These are phyloP conservation scores for Ooceraea biroi DNA, from an alignment of 1,140 invertebrate genomes.

Conservation along the genomic window DNA sequence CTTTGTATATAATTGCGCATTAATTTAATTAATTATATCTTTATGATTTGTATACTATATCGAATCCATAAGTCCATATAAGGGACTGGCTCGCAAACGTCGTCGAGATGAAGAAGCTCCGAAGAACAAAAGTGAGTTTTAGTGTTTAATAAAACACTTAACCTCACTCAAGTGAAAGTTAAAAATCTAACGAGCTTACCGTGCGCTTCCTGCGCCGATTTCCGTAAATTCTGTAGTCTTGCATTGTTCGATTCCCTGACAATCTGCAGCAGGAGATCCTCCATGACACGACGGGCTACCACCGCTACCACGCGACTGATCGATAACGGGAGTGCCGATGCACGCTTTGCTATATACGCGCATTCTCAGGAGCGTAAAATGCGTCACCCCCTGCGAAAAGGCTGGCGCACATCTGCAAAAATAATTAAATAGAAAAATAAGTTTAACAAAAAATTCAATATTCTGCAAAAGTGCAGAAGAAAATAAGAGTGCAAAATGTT, in stretches of 20 bases:
- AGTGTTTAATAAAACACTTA: too few species aligned
- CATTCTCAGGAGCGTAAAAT: conserved; percentile 64
- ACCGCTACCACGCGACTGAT: conserved; percentile 82
- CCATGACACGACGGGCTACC: conserved; percentile 88
- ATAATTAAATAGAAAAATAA: background rate
- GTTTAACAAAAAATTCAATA: background rate
- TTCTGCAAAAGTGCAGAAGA: background rate
- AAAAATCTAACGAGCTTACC: conserved; percentile 86
- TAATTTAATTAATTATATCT: too few species aligned
- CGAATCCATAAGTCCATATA: too few species aligned
- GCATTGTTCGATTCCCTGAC: conserved; percentile 92
- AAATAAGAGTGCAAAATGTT: background rate
- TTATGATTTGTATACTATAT: too few species aligned
- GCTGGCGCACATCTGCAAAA: background rate
- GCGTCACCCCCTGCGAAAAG: background rate
- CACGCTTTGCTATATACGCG: conserved; percentile 62
- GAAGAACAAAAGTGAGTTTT: background rate
- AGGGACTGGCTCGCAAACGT: too few species aligned
- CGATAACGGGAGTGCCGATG: conserved; percentile 80
- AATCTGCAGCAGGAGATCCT: conserved; percentile 93
- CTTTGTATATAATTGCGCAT: too few species aligned
- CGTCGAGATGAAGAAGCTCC: background rate
- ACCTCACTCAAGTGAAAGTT: background rate
- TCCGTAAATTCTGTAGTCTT: conserved; percentile 90
- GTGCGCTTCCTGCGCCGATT: conserved; percentile 92